Percentiles rank a stretch among this genome's conserved stretches.
Conservation (phyloP, 2,797 vertebrate genomes). For the Mus spretus region DNA sequence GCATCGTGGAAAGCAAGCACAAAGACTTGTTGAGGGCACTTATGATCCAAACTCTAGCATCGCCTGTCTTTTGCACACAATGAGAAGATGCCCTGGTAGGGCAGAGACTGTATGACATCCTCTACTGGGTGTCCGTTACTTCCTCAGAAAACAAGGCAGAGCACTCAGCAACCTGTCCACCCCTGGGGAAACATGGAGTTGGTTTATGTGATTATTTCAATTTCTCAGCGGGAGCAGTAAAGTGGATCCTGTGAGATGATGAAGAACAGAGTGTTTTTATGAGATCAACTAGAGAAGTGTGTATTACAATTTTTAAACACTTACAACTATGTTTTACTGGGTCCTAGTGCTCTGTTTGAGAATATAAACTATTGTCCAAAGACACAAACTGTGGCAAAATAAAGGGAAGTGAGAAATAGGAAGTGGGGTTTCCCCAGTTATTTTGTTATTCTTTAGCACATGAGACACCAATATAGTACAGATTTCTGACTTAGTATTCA, state of each 20-base stretch:
- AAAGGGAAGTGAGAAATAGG: conserved; percentile 57
- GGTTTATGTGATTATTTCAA: not conserved
- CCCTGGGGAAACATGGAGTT: no score
- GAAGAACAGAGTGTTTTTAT: not conserved
- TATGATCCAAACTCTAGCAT: not conserved
- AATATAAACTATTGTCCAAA: conserved; percentile 35
- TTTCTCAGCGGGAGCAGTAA: not conserved
- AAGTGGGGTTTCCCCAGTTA: not conserved
- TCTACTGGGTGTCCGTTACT: accelerated
- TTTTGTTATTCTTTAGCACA: not conserved
- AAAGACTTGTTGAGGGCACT: not conserved
- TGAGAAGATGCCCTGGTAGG: not conserved
- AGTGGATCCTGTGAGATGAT: not conserved
- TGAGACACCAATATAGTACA: not conserved
- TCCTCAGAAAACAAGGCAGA: not conserved
- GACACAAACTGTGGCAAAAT: conserved; percentile 43
- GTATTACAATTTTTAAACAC: conserved; percentile 36
- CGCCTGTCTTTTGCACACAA: not conserved
- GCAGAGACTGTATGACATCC: not conserved
- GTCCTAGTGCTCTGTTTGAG: conserved; percentile 42
- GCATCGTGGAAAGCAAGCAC: not conserved
- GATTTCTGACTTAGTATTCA: conserved; percentile 42
- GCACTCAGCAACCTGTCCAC: not conserved
- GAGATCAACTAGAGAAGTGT: conserved; percentile 23
- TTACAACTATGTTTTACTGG: not conserved